Percentiles rank a stretch among this genome's conserved stretches.
Evolutionary conservation across 92 coral and sea anemone genomes (phyloP).

Genomic region (Meandrina meandrites): DNA sequence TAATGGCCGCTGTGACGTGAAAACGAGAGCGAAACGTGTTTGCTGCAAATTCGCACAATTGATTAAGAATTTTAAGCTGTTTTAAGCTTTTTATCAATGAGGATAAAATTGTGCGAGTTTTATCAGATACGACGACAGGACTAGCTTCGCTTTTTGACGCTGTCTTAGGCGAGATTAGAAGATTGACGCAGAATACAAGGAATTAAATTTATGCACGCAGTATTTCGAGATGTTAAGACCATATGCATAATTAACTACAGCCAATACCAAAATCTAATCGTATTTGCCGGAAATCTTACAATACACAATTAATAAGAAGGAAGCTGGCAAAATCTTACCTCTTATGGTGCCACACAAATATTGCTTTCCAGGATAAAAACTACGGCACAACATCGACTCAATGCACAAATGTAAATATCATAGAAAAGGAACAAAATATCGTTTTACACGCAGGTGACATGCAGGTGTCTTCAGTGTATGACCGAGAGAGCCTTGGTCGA

Average conservation of each 20-base stretch:
- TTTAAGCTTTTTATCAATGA: too few relatives aligned
- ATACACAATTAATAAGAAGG: background rate
- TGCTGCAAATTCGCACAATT: too few relatives aligned
- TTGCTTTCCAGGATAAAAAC: background rate
- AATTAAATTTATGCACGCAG: background rate
- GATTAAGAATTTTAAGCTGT: too few relatives aligned
- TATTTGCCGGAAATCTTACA: background rate
- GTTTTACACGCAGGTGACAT: background rate
- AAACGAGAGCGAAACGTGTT: too few relatives aligned
- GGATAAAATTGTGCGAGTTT: too few relatives aligned
- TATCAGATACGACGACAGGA: too few relatives aligned
- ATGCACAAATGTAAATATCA: background rate
- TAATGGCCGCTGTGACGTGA: too few relatives aligned
- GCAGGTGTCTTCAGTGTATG: background rate
- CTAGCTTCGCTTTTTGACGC: background rate
- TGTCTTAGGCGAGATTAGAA: background rate
- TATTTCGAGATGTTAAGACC: background rate
- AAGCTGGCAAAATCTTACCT: background rate
- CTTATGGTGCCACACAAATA: background rate
- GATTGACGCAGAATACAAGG: background rate
- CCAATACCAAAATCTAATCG: too few relatives aligned
- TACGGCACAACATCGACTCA: background rate
- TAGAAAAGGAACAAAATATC: background rate
- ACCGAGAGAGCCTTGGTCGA: conserved; percentile 18
- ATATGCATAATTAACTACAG: background rate